Conservation (phyloP, 1,140 invertebrate genomes). For the Drosophila nasuta region DNA sequence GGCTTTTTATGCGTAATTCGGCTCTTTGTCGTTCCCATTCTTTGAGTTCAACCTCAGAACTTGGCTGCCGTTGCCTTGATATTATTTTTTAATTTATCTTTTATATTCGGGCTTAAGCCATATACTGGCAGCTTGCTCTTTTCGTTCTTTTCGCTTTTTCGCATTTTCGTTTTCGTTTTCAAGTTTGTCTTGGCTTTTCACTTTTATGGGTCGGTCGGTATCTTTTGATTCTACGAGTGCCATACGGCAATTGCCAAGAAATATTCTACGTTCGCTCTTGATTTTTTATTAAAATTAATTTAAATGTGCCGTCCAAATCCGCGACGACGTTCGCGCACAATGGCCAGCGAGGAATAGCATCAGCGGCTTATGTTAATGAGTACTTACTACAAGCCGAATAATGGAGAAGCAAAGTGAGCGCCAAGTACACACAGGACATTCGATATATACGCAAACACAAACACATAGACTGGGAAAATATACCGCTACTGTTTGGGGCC, state of each 20-base stretch:
- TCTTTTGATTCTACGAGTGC: slow-evolving; percentile 59
- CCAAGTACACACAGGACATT: slow-evolving; percentile 30
- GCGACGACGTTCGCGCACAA: slow-evolving; percentile 20
- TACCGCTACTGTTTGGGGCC: not conserved
- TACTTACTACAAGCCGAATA: slow-evolving; percentile 76
- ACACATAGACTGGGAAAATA: slow-evolving; percentile 17
- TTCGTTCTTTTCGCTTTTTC: not conserved
- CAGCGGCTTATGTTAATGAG: slow-evolving; percentile 79
- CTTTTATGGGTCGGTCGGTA: slow-evolving; percentile 66
- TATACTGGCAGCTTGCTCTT: slow-evolving; percentile 23
- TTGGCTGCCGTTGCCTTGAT: slow-evolving; percentile 43
- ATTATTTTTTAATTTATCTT: slow-evolving; percentile 82
- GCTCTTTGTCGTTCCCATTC: slow-evolving; percentile 51
- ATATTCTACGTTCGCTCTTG: slow-evolving; percentile 54
- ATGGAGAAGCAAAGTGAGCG: slow-evolving; percentile 50
- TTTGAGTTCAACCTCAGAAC: not conserved
- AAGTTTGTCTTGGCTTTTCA: slow-evolving; percentile 50
- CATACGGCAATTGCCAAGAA: slow-evolving; percentile 30
- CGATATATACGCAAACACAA: not conserved
- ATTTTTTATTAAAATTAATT: slow-evolving; percentile 81
- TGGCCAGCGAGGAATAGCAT: slow-evolving; percentile 37
- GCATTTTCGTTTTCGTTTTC: slow-evolving; percentile 6
- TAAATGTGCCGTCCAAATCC: slow-evolving; percentile 56
- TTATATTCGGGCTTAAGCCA: slow-evolving; percentile 69
- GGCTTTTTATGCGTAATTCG: slow-evolving; percentile 82